A percentile compares a stretch with the other conserved stretches of the same genome.
These are phyloP conservation scores for Aleiodes alternator DNA, from an alignment of 2,888 invertebrate genomes.

Conservation along the genomic window DNA sequence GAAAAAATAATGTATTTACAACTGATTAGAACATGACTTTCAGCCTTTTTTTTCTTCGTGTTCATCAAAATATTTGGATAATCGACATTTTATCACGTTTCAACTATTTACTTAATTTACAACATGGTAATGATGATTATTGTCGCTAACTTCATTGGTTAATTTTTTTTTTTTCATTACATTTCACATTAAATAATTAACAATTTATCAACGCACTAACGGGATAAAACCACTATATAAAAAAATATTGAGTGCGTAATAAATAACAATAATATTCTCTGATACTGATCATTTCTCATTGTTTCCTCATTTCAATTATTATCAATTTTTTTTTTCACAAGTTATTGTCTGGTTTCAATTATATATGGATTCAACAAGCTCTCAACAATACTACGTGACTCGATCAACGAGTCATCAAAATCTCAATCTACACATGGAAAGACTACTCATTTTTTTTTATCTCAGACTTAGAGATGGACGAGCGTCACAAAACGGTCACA, in stretches of 20 bases:
- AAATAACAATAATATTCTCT: constrained; percentile 24
- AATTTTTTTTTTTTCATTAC: neutral
- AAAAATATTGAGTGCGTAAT: constrained; percentile 35
- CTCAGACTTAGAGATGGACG: too few relatives aligned
- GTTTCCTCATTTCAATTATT: constrained; percentile 16
- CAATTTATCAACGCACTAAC: constrained; percentile 14
- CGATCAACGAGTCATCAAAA: neutral
- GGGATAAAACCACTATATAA: constrained; percentile 35
- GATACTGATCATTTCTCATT: constrained; percentile 9
- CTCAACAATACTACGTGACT: constrained; percentile 2
- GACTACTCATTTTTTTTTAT: neutral
- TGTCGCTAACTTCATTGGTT: constrained; percentile 36
- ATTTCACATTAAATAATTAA: constrained; percentile 8
- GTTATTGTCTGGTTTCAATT: constrained; percentile 29
- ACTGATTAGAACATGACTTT: constrained; percentile 15
- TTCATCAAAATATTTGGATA: constrained; percentile 3
- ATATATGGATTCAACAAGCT: constrained; percentile 6
- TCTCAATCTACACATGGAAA: neutral
- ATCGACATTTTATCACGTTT: constrained; percentile 3
- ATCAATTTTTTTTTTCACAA: constrained; percentile 8
- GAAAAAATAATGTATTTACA: constrained; percentile 10
- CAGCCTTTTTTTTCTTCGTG: constrained; percentile 9
- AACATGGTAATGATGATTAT: constrained; percentile 25
- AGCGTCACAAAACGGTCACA: too few relatives aligned
- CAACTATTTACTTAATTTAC: constrained; percentile 7